Conservation (phyloP, 2,888 invertebrate species). For the Invenusta paracnida region DNA sequence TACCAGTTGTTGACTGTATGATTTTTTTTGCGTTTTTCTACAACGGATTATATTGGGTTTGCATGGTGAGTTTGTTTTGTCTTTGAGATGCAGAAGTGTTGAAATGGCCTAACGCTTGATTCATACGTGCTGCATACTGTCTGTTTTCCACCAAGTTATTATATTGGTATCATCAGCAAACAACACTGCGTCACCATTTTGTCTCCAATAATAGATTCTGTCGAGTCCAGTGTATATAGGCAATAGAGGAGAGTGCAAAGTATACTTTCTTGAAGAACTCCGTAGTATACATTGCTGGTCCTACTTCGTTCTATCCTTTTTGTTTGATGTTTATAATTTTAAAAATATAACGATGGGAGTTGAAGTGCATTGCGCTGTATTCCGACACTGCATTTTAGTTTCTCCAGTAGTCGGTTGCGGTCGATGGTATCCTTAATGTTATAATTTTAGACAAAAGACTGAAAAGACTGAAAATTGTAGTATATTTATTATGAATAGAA, state of each 20-base stretch:
- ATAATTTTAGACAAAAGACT: no score
- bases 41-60: no score
- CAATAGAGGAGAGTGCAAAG: neutral
- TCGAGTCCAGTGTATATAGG: neutral
- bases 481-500: no score
- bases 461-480: no score
- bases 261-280: neutral
- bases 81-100: neutral
- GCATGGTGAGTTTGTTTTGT: no score
- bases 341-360: no score
- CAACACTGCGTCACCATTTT: neutral
- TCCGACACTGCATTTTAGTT: neutral
- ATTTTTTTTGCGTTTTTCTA: no score
- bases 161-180: neutral
- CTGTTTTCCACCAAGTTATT: neutral
- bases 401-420: neutral
- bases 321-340: neutral
- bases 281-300: neutral
- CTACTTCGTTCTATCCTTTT: neutral
- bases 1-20: no score
- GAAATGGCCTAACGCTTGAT: neutral
- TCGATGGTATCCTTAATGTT: neutral
- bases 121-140: neutral
- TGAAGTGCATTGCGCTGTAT: neutral
- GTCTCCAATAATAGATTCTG: neutral